Evolutionary conservation across 1,140 invertebrate genomes (phyloP).

Genomic region (Drosophila auraria): DNA sequence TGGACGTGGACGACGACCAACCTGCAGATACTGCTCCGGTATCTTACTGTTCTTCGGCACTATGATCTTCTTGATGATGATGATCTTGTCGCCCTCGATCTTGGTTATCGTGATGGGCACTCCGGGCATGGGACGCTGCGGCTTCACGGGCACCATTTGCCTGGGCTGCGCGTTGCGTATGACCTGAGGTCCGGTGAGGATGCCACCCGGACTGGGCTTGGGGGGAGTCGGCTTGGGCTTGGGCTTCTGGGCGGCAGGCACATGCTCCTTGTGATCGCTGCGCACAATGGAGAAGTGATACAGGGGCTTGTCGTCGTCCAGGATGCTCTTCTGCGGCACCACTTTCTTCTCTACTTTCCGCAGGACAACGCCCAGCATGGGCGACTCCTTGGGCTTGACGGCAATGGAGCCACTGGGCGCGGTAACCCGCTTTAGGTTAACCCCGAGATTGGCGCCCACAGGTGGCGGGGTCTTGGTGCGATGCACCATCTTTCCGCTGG

Average conservation of each 20-base stretch:
- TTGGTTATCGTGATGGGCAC: slow-evolving; percentile 83
- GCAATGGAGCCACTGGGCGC: slow-evolving; percentile 70
- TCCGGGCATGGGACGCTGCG: slow-evolving; percentile 63
- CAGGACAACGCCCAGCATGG: slow-evolving; percentile 81
- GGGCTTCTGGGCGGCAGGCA: slow-evolving; percentile 61
- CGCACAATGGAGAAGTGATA: slow-evolving; percentile 83
- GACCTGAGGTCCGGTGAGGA: slow-evolving; percentile 73
- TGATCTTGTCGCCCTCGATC: slow-evolving; percentile 85
- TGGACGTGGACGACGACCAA: slow-evolving; percentile 65
- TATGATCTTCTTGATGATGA: slow-evolving; percentile 83
- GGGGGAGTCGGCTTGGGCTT: slow-evolving; percentile 73
- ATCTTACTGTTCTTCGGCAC: slow-evolving; percentile 84
- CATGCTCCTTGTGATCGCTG: slow-evolving; percentile 72
- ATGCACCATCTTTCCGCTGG: slow-evolving; percentile 76
- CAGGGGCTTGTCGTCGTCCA: slow-evolving; percentile 81
- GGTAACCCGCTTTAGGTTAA: slow-evolving; percentile 70
- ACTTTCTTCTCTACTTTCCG: slow-evolving; percentile 79
- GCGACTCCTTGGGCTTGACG: slow-evolving; percentile 76
- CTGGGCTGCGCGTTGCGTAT: slow-evolving; percentile 42
- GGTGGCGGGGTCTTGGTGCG: slow-evolving; percentile 81
- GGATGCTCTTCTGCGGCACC: slow-evolving; percentile 76
- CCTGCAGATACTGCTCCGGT: slow-evolving; percentile 83
- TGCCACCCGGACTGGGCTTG: slow-evolving; percentile 72
- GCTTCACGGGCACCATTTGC: slow-evolving; percentile 51
- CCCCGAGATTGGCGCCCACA: slow-evolving; percentile 75